Conservation (phyloP, 2,888 invertebrate species). For the Drosophila paucipuncta region DNA sequence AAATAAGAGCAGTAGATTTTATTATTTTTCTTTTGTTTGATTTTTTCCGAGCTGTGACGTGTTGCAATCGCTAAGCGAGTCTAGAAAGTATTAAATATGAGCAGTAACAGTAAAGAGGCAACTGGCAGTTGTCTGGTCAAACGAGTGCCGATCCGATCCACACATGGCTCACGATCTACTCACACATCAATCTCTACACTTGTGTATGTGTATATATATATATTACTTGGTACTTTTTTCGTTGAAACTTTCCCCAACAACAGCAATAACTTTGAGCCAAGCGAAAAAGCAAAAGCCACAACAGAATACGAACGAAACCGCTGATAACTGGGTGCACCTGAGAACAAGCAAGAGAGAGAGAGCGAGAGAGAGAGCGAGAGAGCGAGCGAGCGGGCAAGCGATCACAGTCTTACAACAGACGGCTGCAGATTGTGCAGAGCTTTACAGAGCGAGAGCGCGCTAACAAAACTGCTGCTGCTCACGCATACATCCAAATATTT, state of each 20-base stretch:
- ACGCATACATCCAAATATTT: slow-evolving; percentile 9
- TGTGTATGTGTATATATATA: background rate
- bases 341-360: slow-evolving; percentile 21
- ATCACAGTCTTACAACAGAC: background rate
- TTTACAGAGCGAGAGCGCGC: slow-evolving; percentile 2
- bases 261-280: slow-evolving; percentile 41
- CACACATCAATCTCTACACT: slow-evolving; percentile 6
- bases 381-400: background rate
- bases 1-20: slow-evolving; percentile 2
- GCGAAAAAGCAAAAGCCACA: slow-evolving; percentile 31
- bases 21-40: slow-evolving; percentile 33
- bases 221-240: slow-evolving; percentile 14
- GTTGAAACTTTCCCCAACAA: slow-evolving; percentile 75
- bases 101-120: slow-evolving; percentile 31
- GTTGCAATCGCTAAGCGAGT: slow-evolving; percentile 67
- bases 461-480: slow-evolving; percentile 6
- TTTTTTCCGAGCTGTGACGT: slow-evolving; percentile 62
- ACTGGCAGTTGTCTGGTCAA: slow-evolving; percentile 64
- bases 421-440: slow-evolving; percentile 8
- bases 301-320: slow-evolving; percentile 45
- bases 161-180: slow-evolving; percentile 37
- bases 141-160: slow-evolving; percentile 62
- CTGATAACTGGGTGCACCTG: slow-evolving; percentile 60
- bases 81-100: slow-evolving; percentile 77
- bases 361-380: slow-evolving; percentile 9